A percentile compares a stretch with the other conserved stretches of the same genome.
Evolutionary conservation across 2,797 vertebrate genomes (phyloP).

Genomic region (Muscicapa striata): DNA sequence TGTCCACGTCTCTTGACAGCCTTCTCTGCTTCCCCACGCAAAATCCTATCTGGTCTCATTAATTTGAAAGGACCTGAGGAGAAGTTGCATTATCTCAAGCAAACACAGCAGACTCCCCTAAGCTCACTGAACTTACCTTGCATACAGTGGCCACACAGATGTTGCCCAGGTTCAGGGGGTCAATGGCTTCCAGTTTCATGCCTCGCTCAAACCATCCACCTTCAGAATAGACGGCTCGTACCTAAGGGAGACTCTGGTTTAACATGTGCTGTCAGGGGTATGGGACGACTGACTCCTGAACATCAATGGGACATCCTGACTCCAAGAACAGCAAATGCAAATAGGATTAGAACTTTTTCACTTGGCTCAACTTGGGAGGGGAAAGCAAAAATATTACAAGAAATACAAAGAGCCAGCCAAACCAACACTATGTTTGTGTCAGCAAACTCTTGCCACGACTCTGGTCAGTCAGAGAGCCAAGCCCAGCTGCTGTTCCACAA

Average conservation of each 20-base stretch:
- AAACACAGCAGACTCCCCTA: neutral
- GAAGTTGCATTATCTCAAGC: neutral
- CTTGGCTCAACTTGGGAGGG: neutral
- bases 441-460: neutral
- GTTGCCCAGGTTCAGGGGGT: slow-evolving; percentile 92
- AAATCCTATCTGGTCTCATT: neutral
- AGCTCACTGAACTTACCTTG: slow-evolving; percentile 78
- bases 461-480: neutral
- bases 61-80: neutral
- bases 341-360: neutral
- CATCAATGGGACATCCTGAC: neutral
- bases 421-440: neutral
- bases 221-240: slow-evolving; percentile 88
- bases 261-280: neutral
- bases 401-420: neutral
- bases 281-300: neutral
- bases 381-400: neutral
- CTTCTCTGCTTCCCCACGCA: neutral
- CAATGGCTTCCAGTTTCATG: slow-evolving; percentile 96
- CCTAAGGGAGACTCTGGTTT: slow-evolving; percentile 72
- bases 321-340: neutral
- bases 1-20: neutral
- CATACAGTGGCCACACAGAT: slow-evolving; percentile 93
- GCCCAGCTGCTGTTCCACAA: neutral
- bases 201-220: slow-evolving; percentile 89